These are phyloP conservation scores for Luperina nickerlii DNA, from an alignment of 2,888 invertebrate genomes.

Conservation along the genomic window DNA sequence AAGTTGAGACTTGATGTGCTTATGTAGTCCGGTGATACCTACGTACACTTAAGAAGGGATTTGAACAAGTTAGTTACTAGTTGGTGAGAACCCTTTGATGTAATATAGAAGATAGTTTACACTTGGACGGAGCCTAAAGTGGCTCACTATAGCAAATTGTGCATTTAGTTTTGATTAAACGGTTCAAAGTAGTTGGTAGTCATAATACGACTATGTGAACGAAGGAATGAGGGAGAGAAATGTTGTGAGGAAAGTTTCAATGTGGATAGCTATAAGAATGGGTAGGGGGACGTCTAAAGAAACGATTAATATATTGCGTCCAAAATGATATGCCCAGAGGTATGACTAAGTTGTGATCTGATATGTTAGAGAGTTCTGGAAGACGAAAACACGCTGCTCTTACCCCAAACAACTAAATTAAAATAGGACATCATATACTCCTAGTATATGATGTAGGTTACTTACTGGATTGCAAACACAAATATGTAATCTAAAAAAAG, in stretches of 20 bases:
- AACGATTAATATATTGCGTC: not conserved
- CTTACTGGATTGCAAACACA: no score
- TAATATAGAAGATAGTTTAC: slow-evolving; percentile 47
- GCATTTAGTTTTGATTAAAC: slow-evolving; percentile 34
- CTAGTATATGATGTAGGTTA: no score
- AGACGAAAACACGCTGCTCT: not conserved
- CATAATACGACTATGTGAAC: not conserved
- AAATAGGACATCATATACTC: no score
- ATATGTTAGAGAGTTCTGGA: not conserved
- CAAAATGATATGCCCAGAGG: not conserved
- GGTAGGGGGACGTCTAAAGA: not conserved
- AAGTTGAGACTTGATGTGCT: slow-evolving; percentile 58
- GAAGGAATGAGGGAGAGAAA: no score
- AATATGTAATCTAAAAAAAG: not conserved
- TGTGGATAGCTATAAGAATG: not conserved
- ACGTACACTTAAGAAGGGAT: slow-evolving; percentile 53
- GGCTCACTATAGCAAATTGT: slow-evolving; percentile 27
- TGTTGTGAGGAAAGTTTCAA: not conserved
- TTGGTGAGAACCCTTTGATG: slow-evolving; percentile 60
- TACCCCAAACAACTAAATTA: not conserved
- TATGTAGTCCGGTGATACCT: slow-evolving; percentile 58
- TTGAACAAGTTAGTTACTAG: slow-evolving; percentile 58
- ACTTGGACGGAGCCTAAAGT: slow-evolving; percentile 26
- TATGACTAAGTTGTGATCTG: not conserved
- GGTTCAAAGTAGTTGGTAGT: not conserved